Conservation (phyloP, 2,888 invertebrate genomes). For the Melanchra persicariae region DNA sequence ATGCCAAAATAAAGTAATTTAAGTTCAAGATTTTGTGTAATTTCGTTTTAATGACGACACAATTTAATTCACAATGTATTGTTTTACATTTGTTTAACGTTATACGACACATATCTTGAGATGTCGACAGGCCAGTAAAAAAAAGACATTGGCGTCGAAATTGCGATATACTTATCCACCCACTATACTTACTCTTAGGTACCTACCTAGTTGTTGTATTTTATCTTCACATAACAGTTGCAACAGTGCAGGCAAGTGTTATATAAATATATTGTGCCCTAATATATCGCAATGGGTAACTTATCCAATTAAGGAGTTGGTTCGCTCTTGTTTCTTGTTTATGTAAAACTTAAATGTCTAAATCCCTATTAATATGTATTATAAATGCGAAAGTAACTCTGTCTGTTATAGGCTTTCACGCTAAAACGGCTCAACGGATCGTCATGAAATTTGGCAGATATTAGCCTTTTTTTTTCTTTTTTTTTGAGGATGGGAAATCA, state of each 20-base stretch:
- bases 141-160: constrained; percentile 53
- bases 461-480: too few species aligned
- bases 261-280: constrained; percentile 59
- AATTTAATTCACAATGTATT: constrained; percentile 66
- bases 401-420: too few species aligned
- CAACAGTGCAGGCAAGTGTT: constrained; percentile 52
- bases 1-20: constrained; percentile 34
- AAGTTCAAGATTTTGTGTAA: constrained; percentile 45
- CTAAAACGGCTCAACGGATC: too few species aligned
- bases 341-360: not conserved
- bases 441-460: too few species aligned
- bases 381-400: too few species aligned
- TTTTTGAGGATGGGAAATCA: too few species aligned
- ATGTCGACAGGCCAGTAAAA: constrained; percentile 65
- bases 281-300: constrained; percentile 23
- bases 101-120: constrained; percentile 49
- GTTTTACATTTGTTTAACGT: constrained; percentile 65
- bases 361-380: too few species aligned
- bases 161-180: constrained; percentile 60
- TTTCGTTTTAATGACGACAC: constrained; percentile 60
- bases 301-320: constrained; percentile 14
- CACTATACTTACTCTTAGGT: constrained; percentile 36
- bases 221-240: constrained; percentile 54
- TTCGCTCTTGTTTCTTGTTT: constrained; percentile 1
- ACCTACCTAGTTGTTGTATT: constrained; percentile 17